Evolutionary conservation across 2,888 invertebrate genomes (phyloP).

Genomic region (Acleris literana): DNA sequence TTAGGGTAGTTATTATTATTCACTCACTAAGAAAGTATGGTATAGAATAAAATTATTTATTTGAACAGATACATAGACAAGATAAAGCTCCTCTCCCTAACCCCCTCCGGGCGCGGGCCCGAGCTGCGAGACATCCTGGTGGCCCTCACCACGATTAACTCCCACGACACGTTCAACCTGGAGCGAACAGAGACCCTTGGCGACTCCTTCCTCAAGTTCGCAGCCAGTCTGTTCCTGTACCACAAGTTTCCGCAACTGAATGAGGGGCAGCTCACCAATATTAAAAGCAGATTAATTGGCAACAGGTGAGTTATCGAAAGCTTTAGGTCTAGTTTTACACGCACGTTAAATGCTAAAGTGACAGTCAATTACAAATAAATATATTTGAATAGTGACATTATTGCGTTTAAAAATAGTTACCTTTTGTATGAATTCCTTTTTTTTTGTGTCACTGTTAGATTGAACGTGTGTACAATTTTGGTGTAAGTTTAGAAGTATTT

Average conservation of each 20-base stretch:
- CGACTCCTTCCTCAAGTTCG: constrained; percentile 94
- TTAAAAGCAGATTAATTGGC: constrained; percentile 89
- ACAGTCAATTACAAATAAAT: too few species aligned
- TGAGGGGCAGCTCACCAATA: constrained; percentile 91
- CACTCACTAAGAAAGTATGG: too few species aligned
- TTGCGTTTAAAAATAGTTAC: too few species aligned
- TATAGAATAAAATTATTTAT: background rate
- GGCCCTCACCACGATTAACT: constrained; percentile 88
- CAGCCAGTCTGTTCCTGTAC: constrained; percentile 88
- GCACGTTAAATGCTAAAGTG: too few species aligned
- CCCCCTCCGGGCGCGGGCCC: constrained; percentile 62
- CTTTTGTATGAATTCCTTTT: too few species aligned
- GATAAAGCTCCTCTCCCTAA: constrained; percentile 52
- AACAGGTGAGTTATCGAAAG: constrained; percentile 86
- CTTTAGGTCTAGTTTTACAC: too few species aligned
- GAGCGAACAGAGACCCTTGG: constrained; percentile 95
- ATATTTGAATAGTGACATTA: too few species aligned
- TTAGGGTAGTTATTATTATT: too few species aligned
- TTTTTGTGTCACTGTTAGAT: too few species aligned
- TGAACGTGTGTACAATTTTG: too few species aligned
- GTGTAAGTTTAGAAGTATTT: too few species aligned
- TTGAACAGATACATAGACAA: constrained; percentile 61
- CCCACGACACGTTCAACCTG: constrained; percentile 89
- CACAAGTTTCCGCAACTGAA: constrained; percentile 86
- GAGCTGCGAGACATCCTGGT: constrained; percentile 75